Percentiles rank a stretch among this genome's conserved stretches.
Evolutionary conservation across 2,113 vertebrate genomes (phyloP).

Genomic region (Garra rufa): DNA sequence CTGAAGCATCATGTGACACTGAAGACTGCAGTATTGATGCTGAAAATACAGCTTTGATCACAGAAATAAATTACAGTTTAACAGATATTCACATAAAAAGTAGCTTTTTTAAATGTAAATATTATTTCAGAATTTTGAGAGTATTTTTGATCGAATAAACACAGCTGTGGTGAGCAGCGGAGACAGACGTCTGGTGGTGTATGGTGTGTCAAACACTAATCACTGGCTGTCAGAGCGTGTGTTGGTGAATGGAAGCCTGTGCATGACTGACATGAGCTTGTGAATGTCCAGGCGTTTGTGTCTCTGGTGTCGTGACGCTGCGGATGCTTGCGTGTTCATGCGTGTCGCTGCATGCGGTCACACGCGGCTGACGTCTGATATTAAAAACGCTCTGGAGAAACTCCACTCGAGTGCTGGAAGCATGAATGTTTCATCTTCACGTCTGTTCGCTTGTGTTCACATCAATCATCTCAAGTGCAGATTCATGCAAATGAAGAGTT

Average conservation of each 20-base stretch:
- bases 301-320: background rate
- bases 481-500: background rate
- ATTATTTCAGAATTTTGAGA: background rate
- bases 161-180: background rate
- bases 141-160: background rate
- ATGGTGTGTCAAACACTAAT: background rate
- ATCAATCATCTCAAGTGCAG: background rate
- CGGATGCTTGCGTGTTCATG: background rate
- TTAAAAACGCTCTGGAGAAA: background rate
- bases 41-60: background rate
- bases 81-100: background rate
- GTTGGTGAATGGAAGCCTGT: background rate
- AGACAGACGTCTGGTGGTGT: background rate
- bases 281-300: background rate
- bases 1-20: background rate
- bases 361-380: background rate
- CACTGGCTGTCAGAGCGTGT: background rate
- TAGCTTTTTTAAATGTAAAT: too few relatives aligned
- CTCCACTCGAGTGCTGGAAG: background rate
- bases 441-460: background rate
- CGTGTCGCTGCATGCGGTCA: constrained; percentile 16
- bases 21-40: background rate
- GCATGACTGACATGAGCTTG: background rate
- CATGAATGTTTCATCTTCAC: too few relatives aligned
- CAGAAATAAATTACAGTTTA: background rate